Conservation (phyloP, 2,797 vertebrate genomes). For the Sebastes matsubarae region DNA sequence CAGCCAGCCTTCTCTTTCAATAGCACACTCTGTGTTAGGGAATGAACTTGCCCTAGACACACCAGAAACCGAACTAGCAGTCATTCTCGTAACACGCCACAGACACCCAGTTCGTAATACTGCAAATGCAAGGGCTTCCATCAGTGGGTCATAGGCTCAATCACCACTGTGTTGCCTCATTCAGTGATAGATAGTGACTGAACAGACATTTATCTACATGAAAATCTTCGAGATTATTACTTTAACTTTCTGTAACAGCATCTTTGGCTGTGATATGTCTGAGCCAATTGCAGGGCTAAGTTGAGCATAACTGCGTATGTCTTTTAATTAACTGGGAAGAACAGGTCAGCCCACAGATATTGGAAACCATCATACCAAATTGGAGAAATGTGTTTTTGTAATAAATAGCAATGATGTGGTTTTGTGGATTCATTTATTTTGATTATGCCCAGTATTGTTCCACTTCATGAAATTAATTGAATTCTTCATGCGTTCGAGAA, state of each 20-base stretch:
- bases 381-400: slow-evolving; percentile 70
- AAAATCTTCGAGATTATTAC: neutral
- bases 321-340: slow-evolving; percentile 66
- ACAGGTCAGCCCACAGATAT: slow-evolving; percentile 59
- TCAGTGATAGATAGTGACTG: neutral
- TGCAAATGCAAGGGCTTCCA: neutral
- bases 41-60: too few relatives aligned
- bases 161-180: neutral
- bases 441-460: slow-evolving; percentile 76
- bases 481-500: slow-evolving; percentile 69
- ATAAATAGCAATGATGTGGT: slow-evolving; percentile 76
- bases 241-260: slow-evolving; percentile 10
- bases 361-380: slow-evolving; percentile 55
- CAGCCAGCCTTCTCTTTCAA: too few relatives aligned
- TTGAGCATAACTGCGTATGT: slow-evolving; percentile 43
- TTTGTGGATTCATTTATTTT: slow-evolving; percentile 80
- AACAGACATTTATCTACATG: neutral
- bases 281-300: slow-evolving; percentile 25
- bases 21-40: too few relatives aligned
- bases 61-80: too few relatives aligned
- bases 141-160: neutral
- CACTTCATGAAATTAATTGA: slow-evolving; percentile 79
- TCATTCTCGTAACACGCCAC: neutral
- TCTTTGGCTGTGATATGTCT: slow-evolving; percentile 20
- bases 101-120: neutral